These are phyloP conservation scores for Helostoma temminkii DNA, from an alignment of 2,797 vertebrate genomes.

Conservation along the genomic window DNA sequence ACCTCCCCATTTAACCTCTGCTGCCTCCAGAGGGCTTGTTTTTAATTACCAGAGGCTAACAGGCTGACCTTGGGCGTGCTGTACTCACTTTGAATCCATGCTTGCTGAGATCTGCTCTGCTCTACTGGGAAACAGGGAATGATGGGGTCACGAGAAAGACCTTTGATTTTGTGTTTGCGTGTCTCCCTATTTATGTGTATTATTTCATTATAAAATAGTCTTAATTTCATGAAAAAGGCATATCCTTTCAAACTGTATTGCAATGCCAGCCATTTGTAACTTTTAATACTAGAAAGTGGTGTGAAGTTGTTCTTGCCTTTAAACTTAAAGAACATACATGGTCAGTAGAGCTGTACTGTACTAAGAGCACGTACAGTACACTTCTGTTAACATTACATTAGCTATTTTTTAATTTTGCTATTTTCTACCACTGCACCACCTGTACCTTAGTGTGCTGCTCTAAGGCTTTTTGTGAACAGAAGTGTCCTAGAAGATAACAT, in stretches of 20 bases:
- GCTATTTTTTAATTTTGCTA: slow-evolving; percentile 5
- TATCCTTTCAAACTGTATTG: background rate
- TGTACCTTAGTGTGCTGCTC: slow-evolving; percentile 10
- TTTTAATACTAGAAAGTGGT: slow-evolving; percentile 36
- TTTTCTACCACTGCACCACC: slow-evolving; percentile 1
- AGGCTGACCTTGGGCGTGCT: slow-evolving; percentile 88
- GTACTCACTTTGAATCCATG: slow-evolving; percentile 88
- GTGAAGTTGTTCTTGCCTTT: background rate
- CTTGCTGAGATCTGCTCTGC: slow-evolving; percentile 82
- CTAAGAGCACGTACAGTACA: background rate
- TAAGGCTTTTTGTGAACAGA: slow-evolving; percentile 16
- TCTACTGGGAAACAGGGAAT: slow-evolving; percentile 81
- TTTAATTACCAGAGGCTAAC: slow-evolving; percentile 95
- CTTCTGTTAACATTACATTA: slow-evolving; percentile 26
- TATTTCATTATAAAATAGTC: background rate
- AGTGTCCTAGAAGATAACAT: background rate
- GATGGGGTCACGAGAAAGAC: slow-evolving; percentile 61
- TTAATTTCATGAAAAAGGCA: background rate
- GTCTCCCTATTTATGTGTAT: slow-evolving; percentile 23
- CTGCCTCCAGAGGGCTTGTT: slow-evolving; percentile 88
- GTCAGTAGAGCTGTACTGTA: no score
- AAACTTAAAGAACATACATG: slow-evolving; percentile 7
- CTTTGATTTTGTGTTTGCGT: slow-evolving; percentile 34
- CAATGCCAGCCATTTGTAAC: no score
- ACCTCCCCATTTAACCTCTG: slow-evolving; percentile 88